These are phyloP conservation scores for Barnardius zonarius DNA, from an alignment of 2,113 vertebrate genomes.

Conservation along the genomic window DNA sequence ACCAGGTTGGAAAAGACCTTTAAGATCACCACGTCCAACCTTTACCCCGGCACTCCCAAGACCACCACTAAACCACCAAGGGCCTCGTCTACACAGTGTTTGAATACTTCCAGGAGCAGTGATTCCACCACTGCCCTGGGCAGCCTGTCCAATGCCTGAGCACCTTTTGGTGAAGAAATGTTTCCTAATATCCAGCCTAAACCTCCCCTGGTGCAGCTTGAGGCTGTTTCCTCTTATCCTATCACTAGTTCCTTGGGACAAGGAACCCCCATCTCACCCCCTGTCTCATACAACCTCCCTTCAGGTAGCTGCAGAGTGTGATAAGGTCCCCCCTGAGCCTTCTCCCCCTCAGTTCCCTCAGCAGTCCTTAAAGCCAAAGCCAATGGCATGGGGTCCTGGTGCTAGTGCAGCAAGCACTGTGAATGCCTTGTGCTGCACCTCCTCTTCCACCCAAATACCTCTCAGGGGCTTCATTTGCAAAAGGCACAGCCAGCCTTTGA, in stretches of 20 bases:
- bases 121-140: background rate
- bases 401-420: background rate
- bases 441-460: background rate
- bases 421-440: background rate
- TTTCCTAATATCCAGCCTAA: background rate
- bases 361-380: background rate
- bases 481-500: background rate
- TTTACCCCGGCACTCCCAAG: background rate
- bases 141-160: background rate
- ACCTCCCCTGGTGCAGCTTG: background rate
- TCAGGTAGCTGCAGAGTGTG: background rate
- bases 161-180: background rate
- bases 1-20: background rate
- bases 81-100: background rate
- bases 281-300: background rate
- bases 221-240: background rate
- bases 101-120: background rate
- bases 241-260: background rate
- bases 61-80: background rate
- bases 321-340: background rate
- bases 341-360: background rate
- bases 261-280: background rate
- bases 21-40: background rate
- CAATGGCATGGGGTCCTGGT: background rate
- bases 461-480: slow-evolving; percentile 10